Base-by-base conservation (phyloP, 2,888 invertebrate genomes). In the Dynastes hyllus region DNA sequence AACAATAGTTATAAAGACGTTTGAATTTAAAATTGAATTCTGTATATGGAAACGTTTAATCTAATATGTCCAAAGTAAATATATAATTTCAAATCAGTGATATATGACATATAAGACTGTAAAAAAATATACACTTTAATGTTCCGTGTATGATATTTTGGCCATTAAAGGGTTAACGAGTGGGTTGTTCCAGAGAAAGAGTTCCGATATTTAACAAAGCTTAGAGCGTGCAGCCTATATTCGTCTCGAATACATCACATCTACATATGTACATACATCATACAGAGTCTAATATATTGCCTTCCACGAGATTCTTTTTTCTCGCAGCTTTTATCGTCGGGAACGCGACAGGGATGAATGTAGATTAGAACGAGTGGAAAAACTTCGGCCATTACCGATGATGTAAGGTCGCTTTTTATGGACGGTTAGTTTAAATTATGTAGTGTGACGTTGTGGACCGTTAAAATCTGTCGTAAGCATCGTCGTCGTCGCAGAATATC, bases 361-460 rank as follows among this genome's bases (percentile, higher is more conserved):
- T n/a, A 66, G 66, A 69, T 50, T 69, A 69, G 67, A 69, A 37
- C 45, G 67, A 50, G 45, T 50, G 50, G 67, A 69, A 69, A 69
- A 69, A 69, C 22, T 69, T 69, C 67, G 27, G 13, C 67, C 67
- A 50, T 69, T 69, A 50, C 67, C 45, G 50, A 50, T 69, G 67
- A 69, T 69, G 67, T 69, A 69, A 50, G 50, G 67, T 50, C 27
- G 61, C 67, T 69, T 69, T 69, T 69, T 69, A 69, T 50, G 67
- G 67, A 69, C 50, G 67, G 67, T 50, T 69, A 50, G 67, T 50
- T 69, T 69, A 69, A 69, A 69, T 69, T 69, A 69, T 69, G 67
- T 69, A 69, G 67, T 69, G 67, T 37, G 67, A 69, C 67, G 67
- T 69, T 50, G 67, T 29, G 11, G 29, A 69, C n/a, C 67, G 50